phyloP scores from a whole-genome alignment of 1,140 invertebrate species.

The Sinella curviseta region DNA sequence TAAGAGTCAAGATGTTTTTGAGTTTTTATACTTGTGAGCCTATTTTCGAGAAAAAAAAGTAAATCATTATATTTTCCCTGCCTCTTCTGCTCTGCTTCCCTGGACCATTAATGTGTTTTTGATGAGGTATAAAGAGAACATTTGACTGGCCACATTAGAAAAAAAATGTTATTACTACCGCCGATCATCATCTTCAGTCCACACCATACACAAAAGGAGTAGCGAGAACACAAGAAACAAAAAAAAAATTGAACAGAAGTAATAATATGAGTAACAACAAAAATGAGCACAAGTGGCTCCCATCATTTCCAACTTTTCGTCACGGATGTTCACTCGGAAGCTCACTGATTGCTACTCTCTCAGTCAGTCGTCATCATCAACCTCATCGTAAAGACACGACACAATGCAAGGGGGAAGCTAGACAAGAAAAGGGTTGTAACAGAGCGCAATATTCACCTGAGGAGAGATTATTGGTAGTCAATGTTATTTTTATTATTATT shows the following conservation, averaged over 20 bases:
- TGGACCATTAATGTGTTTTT: conserved; percentile 50
- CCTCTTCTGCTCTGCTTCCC: conserved; percentile 1
- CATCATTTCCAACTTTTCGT: conserved; percentile 19
- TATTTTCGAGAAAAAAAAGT: no score
- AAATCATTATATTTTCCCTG: conserved; percentile 11
- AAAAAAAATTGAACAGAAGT: neutral
- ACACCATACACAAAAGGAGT: no score
- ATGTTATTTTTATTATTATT: neutral
- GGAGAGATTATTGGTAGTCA: neutral
- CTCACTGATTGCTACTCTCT: conserved; percentile 7
- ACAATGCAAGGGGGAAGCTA: neutral
- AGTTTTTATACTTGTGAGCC: no score
- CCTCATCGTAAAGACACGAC: neutral
- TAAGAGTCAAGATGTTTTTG: no score
- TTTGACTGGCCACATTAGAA: neutral
- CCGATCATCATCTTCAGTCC: conserved; percentile 25
- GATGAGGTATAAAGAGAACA: conserved; percentile 48
- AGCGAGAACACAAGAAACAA: neutral
- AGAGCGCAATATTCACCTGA: neutral
- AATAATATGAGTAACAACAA: neutral
- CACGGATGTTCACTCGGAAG: conserved; percentile 23
- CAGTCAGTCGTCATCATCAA: neutral
- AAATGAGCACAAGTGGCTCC: neutral
- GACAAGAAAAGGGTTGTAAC: neutral
- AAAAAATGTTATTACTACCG: conserved; percentile 27